Conservation (phyloP, 2,113 vertebrate genomes). For the Lipophrys pholis region DNA sequence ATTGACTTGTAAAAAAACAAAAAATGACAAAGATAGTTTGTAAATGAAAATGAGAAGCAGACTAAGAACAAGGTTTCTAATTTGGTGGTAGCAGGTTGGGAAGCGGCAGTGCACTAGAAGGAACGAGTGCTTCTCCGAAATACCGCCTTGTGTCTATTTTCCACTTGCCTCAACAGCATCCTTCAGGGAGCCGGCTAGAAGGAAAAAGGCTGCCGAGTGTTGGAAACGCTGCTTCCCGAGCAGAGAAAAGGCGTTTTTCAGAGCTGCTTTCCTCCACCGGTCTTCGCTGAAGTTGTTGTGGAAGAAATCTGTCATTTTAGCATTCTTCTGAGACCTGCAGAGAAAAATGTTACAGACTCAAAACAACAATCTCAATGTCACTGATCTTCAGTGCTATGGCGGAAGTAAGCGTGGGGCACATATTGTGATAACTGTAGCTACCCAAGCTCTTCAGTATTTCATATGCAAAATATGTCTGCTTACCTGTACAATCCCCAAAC, state of each 20-base stretch:
- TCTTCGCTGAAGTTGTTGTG: constrained; percentile 96
- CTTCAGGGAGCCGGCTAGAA: constrained; percentile 94
- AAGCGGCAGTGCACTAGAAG: constrained; percentile 22
- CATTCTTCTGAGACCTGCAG: constrained; percentile 91
- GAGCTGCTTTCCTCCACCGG: constrained; percentile 95
- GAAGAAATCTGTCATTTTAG: constrained; percentile 98
- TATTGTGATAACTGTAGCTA: constrained; percentile 1
- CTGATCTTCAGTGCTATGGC: constrained; percentile 13
- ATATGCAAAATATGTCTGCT: constrained; percentile 31
- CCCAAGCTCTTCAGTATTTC: not conserved
- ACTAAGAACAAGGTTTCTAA: constrained; percentile 28
- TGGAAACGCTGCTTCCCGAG: constrained; percentile 97
- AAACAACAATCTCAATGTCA: constrained; percentile 35
- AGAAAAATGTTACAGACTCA: constrained; percentile 27
- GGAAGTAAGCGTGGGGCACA: constrained; percentile 19
- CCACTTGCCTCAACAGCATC: constrained; percentile 95
- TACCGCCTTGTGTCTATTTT: constrained; percentile 46
- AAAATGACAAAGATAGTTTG: not conserved
- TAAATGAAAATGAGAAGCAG: constrained; percentile 22
- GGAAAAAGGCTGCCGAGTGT: constrained; percentile 97
- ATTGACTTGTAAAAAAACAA: not conserved
- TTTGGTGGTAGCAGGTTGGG: constrained; percentile 9
- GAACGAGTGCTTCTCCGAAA: constrained; percentile 44
- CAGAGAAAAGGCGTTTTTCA: constrained; percentile 98
- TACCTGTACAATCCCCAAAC: constrained; percentile 98